phyloP scores from a whole-genome alignment of 2,888 invertebrate genomes.

The Melitaea athalia region DNA sequence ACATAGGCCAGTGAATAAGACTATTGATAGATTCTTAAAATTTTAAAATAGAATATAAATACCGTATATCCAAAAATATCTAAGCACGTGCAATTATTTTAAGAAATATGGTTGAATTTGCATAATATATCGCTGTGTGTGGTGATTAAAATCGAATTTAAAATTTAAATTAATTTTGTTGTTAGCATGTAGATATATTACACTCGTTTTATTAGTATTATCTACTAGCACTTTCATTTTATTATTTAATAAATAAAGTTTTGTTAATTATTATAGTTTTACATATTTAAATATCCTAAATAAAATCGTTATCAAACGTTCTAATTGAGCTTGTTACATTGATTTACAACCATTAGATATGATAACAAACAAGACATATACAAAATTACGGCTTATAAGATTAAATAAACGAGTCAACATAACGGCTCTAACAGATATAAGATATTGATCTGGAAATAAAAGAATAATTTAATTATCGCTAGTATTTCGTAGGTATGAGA shows the following conservation, averaged over 20 bases:
- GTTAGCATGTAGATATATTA: neutral
- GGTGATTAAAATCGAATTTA: conserved; percentile 1
- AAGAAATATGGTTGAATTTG: neutral
- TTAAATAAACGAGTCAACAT: neutral
- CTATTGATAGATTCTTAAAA: neutral
- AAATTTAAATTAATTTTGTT: neutral
- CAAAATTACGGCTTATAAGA: neutral
- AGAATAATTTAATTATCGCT: too few relatives aligned
- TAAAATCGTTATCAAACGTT: neutral
- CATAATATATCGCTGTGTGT: neutral
- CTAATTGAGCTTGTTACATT: neutral
- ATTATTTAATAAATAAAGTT: neutral
- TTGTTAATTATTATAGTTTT: conserved; percentile 2
- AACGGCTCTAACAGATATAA: too few relatives aligned
- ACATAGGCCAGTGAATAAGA: too few relatives aligned
- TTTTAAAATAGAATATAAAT: neutral
- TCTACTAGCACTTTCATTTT: conserved; percentile 1
- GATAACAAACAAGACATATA: neutral
- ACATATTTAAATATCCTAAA: neutral
- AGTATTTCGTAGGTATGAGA: too few relatives aligned
- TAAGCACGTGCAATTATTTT: neutral
- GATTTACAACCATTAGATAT: neutral
- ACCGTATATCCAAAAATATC: neutral
- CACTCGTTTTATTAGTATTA: neutral
- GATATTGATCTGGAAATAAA: too few relatives aligned